Evolutionary conservation across 2,113 vertebrate species (phyloP).

Genomic region (Monarcha castaneiventris): DNA sequence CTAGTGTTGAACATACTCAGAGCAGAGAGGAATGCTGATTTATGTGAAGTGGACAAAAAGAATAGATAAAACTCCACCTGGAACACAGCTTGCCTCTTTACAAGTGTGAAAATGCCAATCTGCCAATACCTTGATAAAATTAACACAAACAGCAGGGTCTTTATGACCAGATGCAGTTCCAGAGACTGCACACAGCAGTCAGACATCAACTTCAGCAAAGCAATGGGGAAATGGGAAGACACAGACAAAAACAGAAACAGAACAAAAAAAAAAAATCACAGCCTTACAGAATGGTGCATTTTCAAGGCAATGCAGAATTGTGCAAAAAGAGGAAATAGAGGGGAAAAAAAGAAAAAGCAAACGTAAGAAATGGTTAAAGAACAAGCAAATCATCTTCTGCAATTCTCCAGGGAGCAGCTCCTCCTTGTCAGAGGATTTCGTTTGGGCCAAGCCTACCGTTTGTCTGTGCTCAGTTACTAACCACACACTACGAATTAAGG

Average conservation of each 20-base stretch:
- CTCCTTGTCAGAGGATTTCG: not conserved
- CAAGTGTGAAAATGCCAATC: not conserved
- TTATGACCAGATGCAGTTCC: not conserved
- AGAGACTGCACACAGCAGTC: not conserved
- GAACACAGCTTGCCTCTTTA: not conserved
- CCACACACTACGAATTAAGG: not conserved
- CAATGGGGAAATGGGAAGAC: fast-evolving
- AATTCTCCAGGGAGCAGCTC: not conserved
- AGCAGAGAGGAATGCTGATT: not conserved
- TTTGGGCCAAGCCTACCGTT: not conserved
- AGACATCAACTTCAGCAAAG: not conserved
- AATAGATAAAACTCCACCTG: not conserved
- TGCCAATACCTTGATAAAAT: not conserved
- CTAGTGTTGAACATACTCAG: not conserved
- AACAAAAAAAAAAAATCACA: not conserved
- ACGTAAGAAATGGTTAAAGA: not conserved
- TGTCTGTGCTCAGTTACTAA: not conserved
- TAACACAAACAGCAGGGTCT: not conserved
- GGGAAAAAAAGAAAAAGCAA: not conserved
- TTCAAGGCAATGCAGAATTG: not conserved
- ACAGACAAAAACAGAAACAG: fast-evolving
- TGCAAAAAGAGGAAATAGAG: not conserved
- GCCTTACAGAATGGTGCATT: not conserved
- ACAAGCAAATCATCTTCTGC: not conserved
- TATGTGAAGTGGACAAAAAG: not conserved